phyloP scores from a whole-genome alignment of 2,113 vertebrate genomes.

The Anarrhichthys ocellatus region DNA sequence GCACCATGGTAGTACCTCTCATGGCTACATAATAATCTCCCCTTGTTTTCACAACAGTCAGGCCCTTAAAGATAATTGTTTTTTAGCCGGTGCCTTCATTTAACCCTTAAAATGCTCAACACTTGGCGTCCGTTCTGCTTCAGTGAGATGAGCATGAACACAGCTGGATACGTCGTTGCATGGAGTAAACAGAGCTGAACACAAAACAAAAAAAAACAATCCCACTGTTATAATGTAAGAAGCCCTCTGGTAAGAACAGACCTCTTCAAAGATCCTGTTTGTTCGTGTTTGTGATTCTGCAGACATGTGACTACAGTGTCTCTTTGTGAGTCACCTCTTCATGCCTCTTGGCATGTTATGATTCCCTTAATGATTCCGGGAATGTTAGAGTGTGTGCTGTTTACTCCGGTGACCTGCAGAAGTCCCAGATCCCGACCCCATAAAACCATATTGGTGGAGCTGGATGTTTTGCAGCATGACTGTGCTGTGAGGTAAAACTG shows the following conservation, averaged over 20 bases:
- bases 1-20: not conserved
- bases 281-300: slow-evolving; percentile 7
- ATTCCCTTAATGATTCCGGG: slow-evolving; percentile 20
- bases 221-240: not conserved
- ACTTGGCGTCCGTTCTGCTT: too few relatives aligned
- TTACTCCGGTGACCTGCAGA: slow-evolving; percentile 19
- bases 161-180: not conserved
- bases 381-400: slow-evolving; percentile 38
- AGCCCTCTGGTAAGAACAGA: not conserved
- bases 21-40: not conserved
- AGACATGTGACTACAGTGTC: not conserved
- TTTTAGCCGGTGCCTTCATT: not conserved
- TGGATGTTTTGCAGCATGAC: slow-evolving; percentile 19
- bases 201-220: not conserved
- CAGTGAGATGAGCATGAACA: not conserved
- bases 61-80: not conserved
- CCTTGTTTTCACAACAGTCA: not conserved
- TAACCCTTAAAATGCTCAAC: not conserved
- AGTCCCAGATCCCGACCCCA: slow-evolving; percentile 1
- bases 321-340: slow-evolving; percentile 23
- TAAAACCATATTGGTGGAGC: slow-evolving; percentile 21
- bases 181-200: not conserved
- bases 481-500: slow-evolving; percentile 3
- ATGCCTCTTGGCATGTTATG: not conserved
- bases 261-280: not conserved